A percentile compares a stretch with the other conserved stretches of the same genome.
These are phyloP conservation scores for Acanthiza pusilla DNA, from an alignment of 2,797 vertebrate genomes.

Conservation along the genomic window DNA sequence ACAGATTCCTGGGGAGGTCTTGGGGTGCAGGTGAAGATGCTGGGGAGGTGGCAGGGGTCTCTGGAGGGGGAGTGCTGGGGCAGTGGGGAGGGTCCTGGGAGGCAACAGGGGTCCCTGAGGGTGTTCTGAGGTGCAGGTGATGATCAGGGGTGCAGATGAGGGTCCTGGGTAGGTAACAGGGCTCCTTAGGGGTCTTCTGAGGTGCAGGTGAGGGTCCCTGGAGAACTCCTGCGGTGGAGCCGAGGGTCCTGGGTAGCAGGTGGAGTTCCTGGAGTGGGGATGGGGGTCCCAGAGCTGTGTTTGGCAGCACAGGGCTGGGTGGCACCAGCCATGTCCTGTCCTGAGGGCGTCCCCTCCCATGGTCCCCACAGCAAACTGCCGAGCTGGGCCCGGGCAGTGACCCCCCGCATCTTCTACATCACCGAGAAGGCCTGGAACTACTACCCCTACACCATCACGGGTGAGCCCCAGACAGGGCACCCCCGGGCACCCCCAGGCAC, in stretches of 20 bases:
- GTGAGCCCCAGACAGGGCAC: slow-evolving; percentile 9
- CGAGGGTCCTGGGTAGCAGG: neutral
- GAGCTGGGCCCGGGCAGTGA: slow-evolving; percentile 72
- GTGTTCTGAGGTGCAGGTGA: neutral
- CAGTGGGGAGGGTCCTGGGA: neutral
- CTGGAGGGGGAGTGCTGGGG: neutral
- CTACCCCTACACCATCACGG: slow-evolving; percentile 75
- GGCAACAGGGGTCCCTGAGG: neutral
- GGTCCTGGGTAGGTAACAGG: neutral
- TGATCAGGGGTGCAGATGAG: neutral
- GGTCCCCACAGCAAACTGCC: slow-evolving; percentile 67
- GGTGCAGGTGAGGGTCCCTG: neutral
- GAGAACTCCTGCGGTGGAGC: too few species aligned
- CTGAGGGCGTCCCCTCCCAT: rapidly evolving
- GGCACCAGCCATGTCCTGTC: neutral
- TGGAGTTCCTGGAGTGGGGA: neutral
- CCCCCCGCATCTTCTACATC: slow-evolving; percentile 74
- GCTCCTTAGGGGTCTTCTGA: neutral
- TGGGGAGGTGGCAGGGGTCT: neutral
- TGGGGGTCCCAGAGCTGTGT: neutral
- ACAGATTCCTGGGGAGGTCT: too few species aligned
- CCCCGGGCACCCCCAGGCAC: rapidly evolving
- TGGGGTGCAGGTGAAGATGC: neutral
- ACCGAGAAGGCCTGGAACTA: slow-evolving; percentile 77
- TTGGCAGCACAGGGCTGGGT: neutral